Conservation (phyloP, 2,113 vertebrate species). For the Micromys minutus region DNA sequence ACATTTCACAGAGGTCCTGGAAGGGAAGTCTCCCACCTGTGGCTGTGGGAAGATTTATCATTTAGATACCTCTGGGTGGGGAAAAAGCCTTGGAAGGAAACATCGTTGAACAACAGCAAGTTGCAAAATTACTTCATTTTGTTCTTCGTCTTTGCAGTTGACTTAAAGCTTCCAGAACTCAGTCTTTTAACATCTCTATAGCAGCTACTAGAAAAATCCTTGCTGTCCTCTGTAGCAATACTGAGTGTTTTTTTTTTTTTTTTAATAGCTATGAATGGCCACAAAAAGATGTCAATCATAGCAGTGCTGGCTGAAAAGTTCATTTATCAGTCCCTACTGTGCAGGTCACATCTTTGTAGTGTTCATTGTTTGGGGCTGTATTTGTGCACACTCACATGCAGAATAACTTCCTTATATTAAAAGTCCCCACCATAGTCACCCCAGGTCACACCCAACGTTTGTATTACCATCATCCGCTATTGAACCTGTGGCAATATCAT, state of each 20-base stretch:
- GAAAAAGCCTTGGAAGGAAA: slow-evolving; percentile 61
- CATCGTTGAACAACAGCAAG: slow-evolving; percentile 68
- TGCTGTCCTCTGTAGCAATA: slow-evolving; percentile 53
- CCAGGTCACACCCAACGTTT: slow-evolving; percentile 52
- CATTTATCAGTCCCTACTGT: slow-evolving; percentile 73
- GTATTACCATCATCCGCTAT: slow-evolving; percentile 69
- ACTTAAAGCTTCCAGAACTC: slow-evolving; percentile 57
- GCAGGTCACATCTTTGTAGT: slow-evolving; percentile 59
- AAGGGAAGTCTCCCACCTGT: slow-evolving; percentile 73
- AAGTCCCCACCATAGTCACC: slow-evolving; percentile 71
- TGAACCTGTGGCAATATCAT: slow-evolving; percentile 59
- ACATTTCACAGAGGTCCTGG: slow-evolving; percentile 64
- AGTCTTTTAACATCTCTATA: slow-evolving; percentile 60
- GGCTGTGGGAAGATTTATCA: slow-evolving; percentile 70
- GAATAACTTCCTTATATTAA: slow-evolving; percentile 74
- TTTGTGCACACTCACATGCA: slow-evolving; percentile 37
- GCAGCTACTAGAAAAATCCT: slow-evolving; percentile 52
- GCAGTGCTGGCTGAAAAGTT: slow-evolving; percentile 72
- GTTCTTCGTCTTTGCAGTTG: slow-evolving; percentile 56
- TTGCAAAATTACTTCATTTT: slow-evolving; percentile 69
- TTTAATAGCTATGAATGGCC: slow-evolving; percentile 69
- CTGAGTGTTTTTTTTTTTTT: slow-evolving; percentile 8
- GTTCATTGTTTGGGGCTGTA: slow-evolving; percentile 54
- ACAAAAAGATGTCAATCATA: slow-evolving; percentile 80
- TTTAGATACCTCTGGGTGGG: slow-evolving; percentile 55